A percentile compares a stretch with the other conserved stretches of the same genome.
phyloP scores from a whole-genome alignment of 2,797 vertebrate species.

The Ispidina lecontei region DNA sequence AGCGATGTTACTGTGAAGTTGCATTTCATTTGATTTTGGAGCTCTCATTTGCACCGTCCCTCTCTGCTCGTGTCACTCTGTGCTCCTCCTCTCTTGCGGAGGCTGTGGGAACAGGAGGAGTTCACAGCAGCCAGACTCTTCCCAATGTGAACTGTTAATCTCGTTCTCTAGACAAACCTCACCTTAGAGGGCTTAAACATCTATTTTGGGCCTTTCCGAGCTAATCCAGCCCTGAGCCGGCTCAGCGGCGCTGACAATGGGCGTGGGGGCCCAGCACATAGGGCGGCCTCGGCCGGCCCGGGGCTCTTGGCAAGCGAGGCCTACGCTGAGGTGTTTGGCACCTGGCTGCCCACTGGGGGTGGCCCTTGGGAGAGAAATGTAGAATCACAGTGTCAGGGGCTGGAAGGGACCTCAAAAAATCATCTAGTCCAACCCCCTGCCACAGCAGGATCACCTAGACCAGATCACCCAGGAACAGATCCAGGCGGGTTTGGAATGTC shows the following conservation, averaged over 20 bases:
- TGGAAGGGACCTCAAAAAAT: too few species aligned
- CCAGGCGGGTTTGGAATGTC: too few species aligned
- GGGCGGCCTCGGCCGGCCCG: neutral
- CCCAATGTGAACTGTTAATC: neutral
- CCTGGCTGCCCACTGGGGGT: neutral
- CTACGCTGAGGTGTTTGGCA: rapidly evolving
- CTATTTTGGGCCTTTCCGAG: slow-evolving; percentile 37
- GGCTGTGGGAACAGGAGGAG: neutral
- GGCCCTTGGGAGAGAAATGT: neutral
- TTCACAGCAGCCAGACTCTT: rapidly evolving
- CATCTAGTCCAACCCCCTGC: too few species aligned
- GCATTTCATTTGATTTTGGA: neutral
- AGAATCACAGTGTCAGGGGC: too few species aligned
- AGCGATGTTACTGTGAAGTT: neutral
- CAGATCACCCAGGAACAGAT: too few species aligned
- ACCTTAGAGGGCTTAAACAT: slow-evolving; percentile 18
- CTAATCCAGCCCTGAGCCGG: slow-evolving; percentile 34
- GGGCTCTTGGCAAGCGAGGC: neutral
- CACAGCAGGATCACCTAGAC: too few species aligned
- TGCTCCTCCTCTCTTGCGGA: neutral
- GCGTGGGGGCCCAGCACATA: neutral
- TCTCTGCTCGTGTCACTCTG: rapidly evolving
- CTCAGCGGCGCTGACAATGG: neutral
- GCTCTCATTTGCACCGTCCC: neutral
- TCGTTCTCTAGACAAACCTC: neutral